Conservation (phyloP, 2,888 invertebrate species). For the Lithophane semibrunnea region DNA sequence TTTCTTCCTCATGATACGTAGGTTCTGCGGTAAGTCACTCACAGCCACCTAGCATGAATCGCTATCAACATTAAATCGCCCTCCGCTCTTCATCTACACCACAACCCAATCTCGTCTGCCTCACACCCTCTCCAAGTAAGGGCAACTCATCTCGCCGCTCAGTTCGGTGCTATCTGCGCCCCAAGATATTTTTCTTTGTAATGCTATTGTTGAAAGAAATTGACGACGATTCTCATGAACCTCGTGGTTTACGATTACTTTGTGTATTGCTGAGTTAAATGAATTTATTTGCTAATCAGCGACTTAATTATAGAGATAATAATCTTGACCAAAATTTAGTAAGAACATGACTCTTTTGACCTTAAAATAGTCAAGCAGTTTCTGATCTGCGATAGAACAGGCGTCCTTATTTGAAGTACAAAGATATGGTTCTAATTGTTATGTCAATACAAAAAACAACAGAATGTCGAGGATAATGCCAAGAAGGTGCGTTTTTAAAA, state of each 20-base stretch:
- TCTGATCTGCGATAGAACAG: constrained; percentile 9
- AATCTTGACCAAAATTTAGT: constrained; percentile 8
- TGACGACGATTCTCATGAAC: constrained; percentile 73
- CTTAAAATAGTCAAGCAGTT: background rate
- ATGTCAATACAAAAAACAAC: constrained; percentile 66
- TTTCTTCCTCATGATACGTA: too few species aligned
- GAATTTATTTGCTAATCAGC: constrained; percentile 27
- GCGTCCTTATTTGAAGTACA: constrained; percentile 44
- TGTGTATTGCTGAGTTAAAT: constrained; percentile 24
- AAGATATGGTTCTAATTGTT: constrained; percentile 65
- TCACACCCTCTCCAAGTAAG: constrained; percentile 88
- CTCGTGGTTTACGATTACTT: constrained; percentile 58
- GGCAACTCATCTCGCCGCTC: constrained; percentile 89
- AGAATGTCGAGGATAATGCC: constrained; percentile 68
- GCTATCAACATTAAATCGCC: constrained; percentile 35
- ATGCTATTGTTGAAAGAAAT: constrained; percentile 86
- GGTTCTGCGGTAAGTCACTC: background rate
- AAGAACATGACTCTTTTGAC: background rate
- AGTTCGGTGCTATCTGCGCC: constrained; percentile 86
- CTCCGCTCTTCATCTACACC: constrained; percentile 17
- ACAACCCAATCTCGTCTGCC: constrained; percentile 81
- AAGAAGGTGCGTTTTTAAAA: constrained; percentile 60
- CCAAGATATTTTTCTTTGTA: constrained; percentile 89
- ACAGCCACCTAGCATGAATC: background rate
- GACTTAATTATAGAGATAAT: background rate